These are phyloP conservation scores for Thaleichthys pacificus DNA, from an alignment of 2,797 vertebrate genomes.

Conservation along the genomic window DNA sequence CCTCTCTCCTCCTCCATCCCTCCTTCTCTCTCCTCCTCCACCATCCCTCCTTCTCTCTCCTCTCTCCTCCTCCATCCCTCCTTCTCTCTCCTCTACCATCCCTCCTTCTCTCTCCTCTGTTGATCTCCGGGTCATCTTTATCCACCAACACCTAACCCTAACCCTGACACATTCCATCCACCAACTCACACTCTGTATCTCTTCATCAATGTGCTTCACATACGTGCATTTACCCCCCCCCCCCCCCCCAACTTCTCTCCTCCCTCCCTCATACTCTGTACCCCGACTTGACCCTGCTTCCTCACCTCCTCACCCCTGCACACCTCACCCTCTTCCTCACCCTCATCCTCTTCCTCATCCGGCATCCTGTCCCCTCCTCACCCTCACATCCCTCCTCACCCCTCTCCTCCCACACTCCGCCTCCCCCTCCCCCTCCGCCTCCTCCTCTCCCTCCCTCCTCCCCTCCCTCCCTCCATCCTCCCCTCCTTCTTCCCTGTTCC, in stretches of 20 bases:
- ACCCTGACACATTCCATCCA: neutral
- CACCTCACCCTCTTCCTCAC: neutral
- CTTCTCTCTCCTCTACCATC: neutral
- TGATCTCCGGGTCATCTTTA: too few relatives aligned
- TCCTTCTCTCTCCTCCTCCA: neutral
- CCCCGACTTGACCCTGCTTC: neutral
- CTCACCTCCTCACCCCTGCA: neutral
- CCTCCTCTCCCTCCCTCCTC: neutral
- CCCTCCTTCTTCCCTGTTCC: constrained; percentile 12
- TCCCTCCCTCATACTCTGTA: neutral
- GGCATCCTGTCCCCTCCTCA: neutral
- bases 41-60: neutral
- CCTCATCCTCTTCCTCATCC: neutral
- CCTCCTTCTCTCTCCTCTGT: neutral
- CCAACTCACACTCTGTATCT: neutral
- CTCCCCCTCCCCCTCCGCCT: neutral
- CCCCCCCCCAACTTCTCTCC: neutral
- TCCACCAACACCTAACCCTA: neutral
- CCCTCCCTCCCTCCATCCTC: neutral
- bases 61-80: constrained; percentile 27
- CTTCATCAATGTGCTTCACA: neutral
- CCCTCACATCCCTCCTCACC: neutral
- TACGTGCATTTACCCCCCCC: neutral
- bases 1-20: neutral
- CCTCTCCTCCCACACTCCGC: constrained; percentile 2